These are phyloP conservation scores for Uloborus diversus DNA, from an alignment of 1,140 invertebrate species.

Conservation along the genomic window DNA sequence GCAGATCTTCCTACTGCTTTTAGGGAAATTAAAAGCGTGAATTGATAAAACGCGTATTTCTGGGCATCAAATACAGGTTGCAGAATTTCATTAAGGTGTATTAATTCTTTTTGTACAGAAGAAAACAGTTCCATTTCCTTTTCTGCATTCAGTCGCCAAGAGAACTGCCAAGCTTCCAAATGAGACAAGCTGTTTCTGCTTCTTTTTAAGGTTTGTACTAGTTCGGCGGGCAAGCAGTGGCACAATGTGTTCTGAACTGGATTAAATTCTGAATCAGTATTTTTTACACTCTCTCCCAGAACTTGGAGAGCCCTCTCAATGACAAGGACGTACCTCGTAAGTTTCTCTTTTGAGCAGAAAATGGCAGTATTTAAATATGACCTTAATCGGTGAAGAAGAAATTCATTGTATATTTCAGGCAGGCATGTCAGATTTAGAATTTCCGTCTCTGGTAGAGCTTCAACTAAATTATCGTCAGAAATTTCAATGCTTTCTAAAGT, in stretches of 20 bases:
- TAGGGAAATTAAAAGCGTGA: background rate
- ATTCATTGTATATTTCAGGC: constrained; percentile 12
- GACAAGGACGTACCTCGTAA: background rate
- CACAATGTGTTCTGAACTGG: background rate
- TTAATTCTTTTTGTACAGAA: background rate
- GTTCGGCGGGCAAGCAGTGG: background rate
- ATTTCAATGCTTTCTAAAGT: background rate
- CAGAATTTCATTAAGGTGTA: background rate
- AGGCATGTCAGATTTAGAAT: background rate
- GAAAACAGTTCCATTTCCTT: background rate
- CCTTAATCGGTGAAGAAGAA: background rate
- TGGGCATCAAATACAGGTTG: background rate
- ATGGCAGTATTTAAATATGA: background rate
- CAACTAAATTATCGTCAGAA: background rate
- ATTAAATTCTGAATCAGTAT: background rate
- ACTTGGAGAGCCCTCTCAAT: constrained; percentile 16
- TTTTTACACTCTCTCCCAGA: background rate
- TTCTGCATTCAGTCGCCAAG: background rate
- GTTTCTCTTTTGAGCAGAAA: background rate
- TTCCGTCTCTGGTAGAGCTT: background rate
- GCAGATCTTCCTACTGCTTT: background rate
- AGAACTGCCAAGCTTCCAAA: background rate
- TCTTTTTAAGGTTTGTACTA: background rate
- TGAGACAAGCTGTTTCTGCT: background rate
- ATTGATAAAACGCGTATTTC: background rate